A percentile compares a stretch with the other conserved stretches of the same genome.
Evolutionary conservation across 1,140 invertebrate species (phyloP).

Genomic region (Tetragonula clypearis): DNA sequence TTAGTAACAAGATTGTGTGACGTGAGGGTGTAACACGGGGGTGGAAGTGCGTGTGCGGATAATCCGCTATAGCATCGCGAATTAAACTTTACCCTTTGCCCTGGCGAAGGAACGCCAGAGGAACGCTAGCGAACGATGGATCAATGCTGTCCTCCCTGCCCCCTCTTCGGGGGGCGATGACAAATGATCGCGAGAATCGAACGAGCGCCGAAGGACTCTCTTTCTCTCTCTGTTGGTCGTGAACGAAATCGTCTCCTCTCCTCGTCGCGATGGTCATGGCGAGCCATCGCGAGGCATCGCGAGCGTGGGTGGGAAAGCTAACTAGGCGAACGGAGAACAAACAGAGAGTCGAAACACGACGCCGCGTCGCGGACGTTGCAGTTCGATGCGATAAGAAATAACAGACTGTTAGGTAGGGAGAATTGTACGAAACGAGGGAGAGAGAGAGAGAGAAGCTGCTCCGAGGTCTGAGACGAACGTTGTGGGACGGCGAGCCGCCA

Average conservation of each 20-base stretch:
- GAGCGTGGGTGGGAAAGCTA: not conserved
- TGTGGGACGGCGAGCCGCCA: constrained; percentile 73
- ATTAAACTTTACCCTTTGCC: not conserved
- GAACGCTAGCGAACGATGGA: not conserved
- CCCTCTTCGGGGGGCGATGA: not conserved
- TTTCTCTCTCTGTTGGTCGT: not conserved
- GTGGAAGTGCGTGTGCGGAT: not conserved
- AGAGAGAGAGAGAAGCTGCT: constrained; percentile 48
- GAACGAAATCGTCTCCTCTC: not conserved
- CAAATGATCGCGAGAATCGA: constrained; percentile 6
- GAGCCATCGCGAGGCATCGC: not conserved
- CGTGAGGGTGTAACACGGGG: not conserved
- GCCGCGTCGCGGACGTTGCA: not conserved
- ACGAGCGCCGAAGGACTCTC: not conserved
- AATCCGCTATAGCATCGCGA: not conserved
- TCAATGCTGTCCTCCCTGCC: not conserved
- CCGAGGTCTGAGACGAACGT: not conserved
- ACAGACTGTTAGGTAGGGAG: not conserved
- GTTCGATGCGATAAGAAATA: constrained; percentile 16
- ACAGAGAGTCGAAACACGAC: not conserved
- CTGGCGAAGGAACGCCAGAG: not conserved
- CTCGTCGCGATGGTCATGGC: not conserved
- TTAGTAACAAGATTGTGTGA: not conserved
- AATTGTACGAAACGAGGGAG: not conserved
- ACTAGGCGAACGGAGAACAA: not conserved